A percentile compares a stretch with the other conserved stretches of the same genome.
Evolutionary conservation across 2,113 vertebrate genomes (phyloP).

Genomic region (Prunella himalayana): DNA sequence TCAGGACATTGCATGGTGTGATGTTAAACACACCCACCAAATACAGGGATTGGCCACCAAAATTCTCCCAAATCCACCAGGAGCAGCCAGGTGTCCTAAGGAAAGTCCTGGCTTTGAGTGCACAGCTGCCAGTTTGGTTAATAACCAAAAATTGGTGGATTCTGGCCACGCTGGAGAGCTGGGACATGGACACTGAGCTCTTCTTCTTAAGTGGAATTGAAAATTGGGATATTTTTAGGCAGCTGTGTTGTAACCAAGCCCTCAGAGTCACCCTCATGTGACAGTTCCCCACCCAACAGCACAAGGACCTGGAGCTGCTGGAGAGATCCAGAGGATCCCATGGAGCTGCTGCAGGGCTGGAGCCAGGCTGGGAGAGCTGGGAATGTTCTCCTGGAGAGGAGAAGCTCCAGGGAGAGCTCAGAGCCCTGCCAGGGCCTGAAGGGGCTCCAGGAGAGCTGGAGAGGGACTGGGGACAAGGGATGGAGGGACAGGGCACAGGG

Average conservation of each 20-base stretch:
- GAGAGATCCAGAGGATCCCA: neutral
- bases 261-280: neutral
- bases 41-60: neutral
- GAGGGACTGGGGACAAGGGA: neutral
- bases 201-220: neutral
- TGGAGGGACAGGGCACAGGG: neutral
- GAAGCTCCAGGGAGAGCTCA: neutral
- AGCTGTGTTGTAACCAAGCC: neutral
- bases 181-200: neutral
- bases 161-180: neutral
- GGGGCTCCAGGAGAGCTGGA: neutral
- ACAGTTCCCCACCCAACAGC: neutral
- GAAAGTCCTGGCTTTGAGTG: neutral
- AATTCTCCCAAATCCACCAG: neutral
- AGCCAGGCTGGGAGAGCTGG: neutral
- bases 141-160: neutral
- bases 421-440: neutral
- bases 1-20: fast-evolving
- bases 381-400: neutral
- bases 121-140: neutral
- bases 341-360: neutral
- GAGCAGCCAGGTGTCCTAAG: neutral
- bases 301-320: neutral
- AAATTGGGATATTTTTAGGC: neutral
- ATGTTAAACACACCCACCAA: neutral